A percentile compares a stretch with the other conserved stretches of the same genome.
phyloP scores from a whole-genome alignment of 2,888 invertebrate genomes.

The Cryptus armator region DNA sequence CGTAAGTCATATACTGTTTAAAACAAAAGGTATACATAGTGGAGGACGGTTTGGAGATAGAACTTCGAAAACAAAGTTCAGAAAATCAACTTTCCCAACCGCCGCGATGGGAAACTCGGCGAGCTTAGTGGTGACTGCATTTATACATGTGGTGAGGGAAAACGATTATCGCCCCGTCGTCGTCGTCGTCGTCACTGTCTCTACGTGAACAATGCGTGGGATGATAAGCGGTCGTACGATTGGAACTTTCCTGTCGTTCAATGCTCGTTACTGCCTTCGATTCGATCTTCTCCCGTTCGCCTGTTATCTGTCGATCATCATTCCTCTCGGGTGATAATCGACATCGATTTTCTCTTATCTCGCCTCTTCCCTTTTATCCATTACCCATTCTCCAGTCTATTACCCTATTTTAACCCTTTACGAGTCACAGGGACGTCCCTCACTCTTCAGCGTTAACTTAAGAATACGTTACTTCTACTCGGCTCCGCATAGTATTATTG shows the following conservation, averaged over 20 bases:
- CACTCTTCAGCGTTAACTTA: neutral
- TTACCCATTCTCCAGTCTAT: slow-evolving; percentile 19
- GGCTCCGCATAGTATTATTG: neutral
- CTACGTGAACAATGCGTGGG: slow-evolving; percentile 51
- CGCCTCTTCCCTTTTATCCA: neutral
- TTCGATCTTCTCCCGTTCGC: neutral
- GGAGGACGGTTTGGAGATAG: neutral
- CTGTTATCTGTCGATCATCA: slow-evolving; percentile 45
- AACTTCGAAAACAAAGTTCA: slow-evolving; percentile 33
- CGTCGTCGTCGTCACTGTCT: slow-evolving; percentile 37
- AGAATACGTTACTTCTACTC: neutral
- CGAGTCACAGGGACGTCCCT: neutral
- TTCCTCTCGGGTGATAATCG: slow-evolving; percentile 43
- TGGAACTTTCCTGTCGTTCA: slow-evolving; percentile 47
- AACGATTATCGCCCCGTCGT: slow-evolving; percentile 51
- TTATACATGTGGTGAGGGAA: slow-evolving; percentile 30
- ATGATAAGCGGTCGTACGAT: slow-evolving; percentile 59
- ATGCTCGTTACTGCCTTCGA: slow-evolving; percentile 33
- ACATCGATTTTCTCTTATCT: slow-evolving; percentile 60
- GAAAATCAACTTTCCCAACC: neutral
- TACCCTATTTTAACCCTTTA: slow-evolving; percentile 1
- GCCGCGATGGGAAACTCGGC: slow-evolving; percentile 18
- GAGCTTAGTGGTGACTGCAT: slow-evolving; percentile 33
- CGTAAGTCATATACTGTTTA: neutral
- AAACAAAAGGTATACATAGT: neutral